Conservation (phyloP, 2,888 invertebrate genomes). For the Andrena bicolor region DNA sequence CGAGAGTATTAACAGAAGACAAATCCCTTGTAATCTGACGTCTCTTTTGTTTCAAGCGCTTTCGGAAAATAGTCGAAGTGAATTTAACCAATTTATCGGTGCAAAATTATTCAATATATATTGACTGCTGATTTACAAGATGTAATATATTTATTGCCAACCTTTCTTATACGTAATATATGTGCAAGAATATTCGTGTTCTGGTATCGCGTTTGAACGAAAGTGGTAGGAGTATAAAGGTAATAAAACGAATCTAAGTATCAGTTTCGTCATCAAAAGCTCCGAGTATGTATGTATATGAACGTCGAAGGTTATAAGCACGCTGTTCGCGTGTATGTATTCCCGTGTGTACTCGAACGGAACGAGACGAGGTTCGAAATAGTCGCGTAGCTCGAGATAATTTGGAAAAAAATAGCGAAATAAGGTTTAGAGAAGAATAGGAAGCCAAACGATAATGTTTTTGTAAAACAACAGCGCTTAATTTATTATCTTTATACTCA, state of each 20-base stretch:
- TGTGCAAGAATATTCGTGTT: constrained; percentile 43
- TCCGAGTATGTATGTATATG: constrained; percentile 7
- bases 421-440: constrained; percentile 65
- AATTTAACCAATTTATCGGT: constrained; percentile 18
- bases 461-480: constrained; percentile 77
- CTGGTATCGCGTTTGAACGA: constrained; percentile 11
- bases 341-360: constrained; percentile 11
- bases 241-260: constrained; percentile 59
- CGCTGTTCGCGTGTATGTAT: constrained; percentile 7
- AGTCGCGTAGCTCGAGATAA: not conserved
- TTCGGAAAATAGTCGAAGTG: constrained; percentile 4
- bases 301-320: constrained; percentile 25
- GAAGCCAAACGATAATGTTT: constrained; percentile 77
- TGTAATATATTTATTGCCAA: constrained; percentile 46
- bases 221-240: constrained; percentile 66
- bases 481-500: constrained; percentile 76
- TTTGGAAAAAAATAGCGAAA: not conserved
- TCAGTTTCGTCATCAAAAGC: constrained; percentile 9
- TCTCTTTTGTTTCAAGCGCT: not conserved
- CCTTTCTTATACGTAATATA: constrained; percentile 39
- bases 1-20: constrained; percentile 17
- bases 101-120: constrained; percentile 35
- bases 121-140: constrained; percentile 41
- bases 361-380: constrained; percentile 10
- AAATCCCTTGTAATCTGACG: constrained; percentile 16